Percentiles rank a stretch among this genome's conserved stretches.
phyloP scores from a whole-genome alignment of 2,888 invertebrate species.

The Steinernema carpocapsae region DNA sequence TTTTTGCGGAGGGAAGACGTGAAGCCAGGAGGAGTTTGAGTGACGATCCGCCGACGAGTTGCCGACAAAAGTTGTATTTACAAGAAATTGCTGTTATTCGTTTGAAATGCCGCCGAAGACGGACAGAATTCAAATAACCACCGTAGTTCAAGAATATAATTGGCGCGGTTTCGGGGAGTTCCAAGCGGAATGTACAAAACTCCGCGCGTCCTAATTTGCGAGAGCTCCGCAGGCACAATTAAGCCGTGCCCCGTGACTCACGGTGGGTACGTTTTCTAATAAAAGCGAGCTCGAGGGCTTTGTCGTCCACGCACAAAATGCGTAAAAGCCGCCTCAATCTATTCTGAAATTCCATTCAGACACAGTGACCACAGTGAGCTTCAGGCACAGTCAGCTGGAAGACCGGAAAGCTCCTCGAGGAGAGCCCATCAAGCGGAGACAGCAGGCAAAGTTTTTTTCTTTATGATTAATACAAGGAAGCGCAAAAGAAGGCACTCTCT shows the following conservation, averaged over 20 bases:
- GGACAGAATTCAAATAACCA: neutral
- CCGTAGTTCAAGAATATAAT: conserved; percentile 5
- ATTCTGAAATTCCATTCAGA: conserved; percentile 24
- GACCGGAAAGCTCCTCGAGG: neutral
- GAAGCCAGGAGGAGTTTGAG: too few species aligned
- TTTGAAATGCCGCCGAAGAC: conserved; percentile 3
- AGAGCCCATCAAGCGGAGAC: too few species aligned
- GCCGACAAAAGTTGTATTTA: neutral
- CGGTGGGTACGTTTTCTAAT: too few species aligned
- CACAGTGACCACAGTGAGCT: conserved; percentile 7
- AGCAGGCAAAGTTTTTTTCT: neutral
- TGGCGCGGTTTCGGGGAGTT: conserved; percentile 7
- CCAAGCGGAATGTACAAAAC: too few species aligned
- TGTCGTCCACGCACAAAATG: too few species aligned
- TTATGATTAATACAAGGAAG: conserved; percentile 16
- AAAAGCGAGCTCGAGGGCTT: too few species aligned
- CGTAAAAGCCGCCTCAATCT: neutral
- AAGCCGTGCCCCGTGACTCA: neutral
- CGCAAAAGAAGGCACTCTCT: too few species aligned
- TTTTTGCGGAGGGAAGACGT: too few species aligned
- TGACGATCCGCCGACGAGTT: too few species aligned
- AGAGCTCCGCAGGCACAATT: neutral
- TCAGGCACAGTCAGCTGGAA: neutral
- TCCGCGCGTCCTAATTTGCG: too few species aligned
- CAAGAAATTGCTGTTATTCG: conserved; percentile 23